Percentiles rank a stretch among this genome's conserved stretches.
phyloP scores from a whole-genome alignment of 2,888 invertebrate genomes.

The Stratiomys singularior region DNA sequence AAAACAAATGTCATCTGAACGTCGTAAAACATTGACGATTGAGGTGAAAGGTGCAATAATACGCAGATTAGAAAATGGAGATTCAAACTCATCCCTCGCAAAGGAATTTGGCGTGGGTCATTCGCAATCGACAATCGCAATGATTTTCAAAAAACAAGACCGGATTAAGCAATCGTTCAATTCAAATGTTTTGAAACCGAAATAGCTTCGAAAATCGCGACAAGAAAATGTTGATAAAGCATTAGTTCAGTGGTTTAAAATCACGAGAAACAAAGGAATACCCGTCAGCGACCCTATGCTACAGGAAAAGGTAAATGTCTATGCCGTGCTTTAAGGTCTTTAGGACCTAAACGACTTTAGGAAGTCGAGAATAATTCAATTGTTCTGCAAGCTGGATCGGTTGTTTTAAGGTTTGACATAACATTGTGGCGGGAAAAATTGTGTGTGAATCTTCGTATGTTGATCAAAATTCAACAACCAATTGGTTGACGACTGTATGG shows the following conservation, averaged over 20 bases:
- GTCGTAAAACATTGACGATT: not conserved
- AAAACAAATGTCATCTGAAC: not conserved
- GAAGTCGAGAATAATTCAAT: no score
- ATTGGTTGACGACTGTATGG: not conserved
- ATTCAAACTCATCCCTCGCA: not conserved
- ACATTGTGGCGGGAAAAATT: not conserved
- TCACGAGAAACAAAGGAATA: not conserved
- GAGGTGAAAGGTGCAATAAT: not conserved
- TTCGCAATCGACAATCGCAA: not conserved
- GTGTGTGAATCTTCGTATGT: not conserved
- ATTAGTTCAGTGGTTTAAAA: not conserved
- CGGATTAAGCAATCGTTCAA: no score
- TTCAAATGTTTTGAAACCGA: not conserved
- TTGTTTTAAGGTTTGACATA: not conserved
- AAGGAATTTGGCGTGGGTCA: conserved; percentile 1
- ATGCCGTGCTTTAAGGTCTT: not conserved
- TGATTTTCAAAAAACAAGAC: not conserved
- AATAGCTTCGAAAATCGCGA: not conserved
- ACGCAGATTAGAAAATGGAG: not conserved
- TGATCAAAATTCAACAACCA: not conserved
- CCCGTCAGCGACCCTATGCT: not conserved
- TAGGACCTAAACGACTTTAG: no score
- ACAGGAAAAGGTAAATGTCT: not conserved
- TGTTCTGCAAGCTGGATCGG: not conserved
- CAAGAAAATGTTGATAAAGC: no score